phyloP scores from a whole-genome alignment of 2,888 invertebrate species.

The Lasioglossum oenotherae region DNA sequence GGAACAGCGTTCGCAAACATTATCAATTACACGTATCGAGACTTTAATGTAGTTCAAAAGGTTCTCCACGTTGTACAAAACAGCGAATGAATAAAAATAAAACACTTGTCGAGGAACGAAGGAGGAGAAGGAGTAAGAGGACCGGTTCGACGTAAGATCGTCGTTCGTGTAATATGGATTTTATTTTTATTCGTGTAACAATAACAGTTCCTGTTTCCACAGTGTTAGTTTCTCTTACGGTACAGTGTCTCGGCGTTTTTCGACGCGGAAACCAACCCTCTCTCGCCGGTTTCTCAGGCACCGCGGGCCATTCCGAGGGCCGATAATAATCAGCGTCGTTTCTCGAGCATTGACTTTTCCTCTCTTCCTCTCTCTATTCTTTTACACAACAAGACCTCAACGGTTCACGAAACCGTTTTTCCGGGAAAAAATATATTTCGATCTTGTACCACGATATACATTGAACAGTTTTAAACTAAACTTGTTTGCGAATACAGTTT shows the following conservation, averaged over 20 bases:
- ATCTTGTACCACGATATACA: neutral
- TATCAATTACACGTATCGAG: neutral
- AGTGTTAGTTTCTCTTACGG: slow-evolving; percentile 52
- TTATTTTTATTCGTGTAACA: slow-evolving; percentile 71
- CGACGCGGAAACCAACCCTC: slow-evolving; percentile 20
- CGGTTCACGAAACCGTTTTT: neutral
- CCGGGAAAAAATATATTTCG: neutral
- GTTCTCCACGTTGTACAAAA: neutral
- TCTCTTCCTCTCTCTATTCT: neutral
- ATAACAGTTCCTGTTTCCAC: slow-evolving; percentile 67
- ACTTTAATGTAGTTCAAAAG: neutral
- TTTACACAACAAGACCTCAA: neutral
- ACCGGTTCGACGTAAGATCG: neutral
- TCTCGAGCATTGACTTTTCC: neutral
- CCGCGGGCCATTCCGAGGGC: slow-evolving; percentile 26
- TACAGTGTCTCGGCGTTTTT: slow-evolving; percentile 26
- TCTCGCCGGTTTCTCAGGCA: slow-evolving; percentile 29
- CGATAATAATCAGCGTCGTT: neutral
- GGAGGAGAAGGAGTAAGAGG: neutral
- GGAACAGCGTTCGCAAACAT: neutral
- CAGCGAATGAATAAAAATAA: neutral
- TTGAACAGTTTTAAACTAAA: neutral
- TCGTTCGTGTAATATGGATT: slow-evolving; percentile 60
- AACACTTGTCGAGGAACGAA: neutral
- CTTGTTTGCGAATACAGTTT: too few species aligned